phyloP scores from a whole-genome alignment of 1,140 invertebrate genomes.

The Frieseomelitta varia region DNA sequence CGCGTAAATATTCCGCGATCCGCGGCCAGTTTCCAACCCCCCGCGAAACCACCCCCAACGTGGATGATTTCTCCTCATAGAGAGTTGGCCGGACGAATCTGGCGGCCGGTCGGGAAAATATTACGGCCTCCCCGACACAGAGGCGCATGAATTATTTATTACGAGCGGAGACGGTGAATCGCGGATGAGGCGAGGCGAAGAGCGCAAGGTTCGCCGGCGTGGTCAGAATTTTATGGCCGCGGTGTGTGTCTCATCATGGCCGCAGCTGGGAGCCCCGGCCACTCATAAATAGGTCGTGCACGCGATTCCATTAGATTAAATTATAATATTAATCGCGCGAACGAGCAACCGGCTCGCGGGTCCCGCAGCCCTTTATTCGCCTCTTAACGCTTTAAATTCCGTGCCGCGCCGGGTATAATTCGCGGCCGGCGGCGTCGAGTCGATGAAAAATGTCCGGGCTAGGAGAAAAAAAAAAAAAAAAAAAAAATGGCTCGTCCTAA shows the following conservation, averaged over 20 bases:
- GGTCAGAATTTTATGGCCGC: slow-evolving; percentile 59
- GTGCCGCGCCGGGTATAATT: not conserved
- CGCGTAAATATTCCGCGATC: no score
- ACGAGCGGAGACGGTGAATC: slow-evolving; percentile 51
- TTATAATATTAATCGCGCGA: slow-evolving; percentile 65
- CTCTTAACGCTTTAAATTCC: slow-evolving; percentile 40
- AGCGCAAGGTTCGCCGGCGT: slow-evolving; percentile 25
- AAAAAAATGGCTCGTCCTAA: not conserved
- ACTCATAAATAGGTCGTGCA: slow-evolving; percentile 56
- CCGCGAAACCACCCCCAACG: not conserved
- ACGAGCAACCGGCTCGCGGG: slow-evolving; percentile 16
- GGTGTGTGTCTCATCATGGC: slow-evolving; percentile 35
- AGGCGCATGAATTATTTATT: slow-evolving; percentile 65
- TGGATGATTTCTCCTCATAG: slow-evolving; percentile 37
- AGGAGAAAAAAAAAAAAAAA: not conserved
- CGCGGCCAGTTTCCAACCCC: no score
- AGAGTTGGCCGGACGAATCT: slow-evolving; percentile 37
- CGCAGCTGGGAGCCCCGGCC: slow-evolving; percentile 8
- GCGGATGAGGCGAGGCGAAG: slow-evolving; percentile 34
- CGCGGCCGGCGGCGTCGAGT: not conserved
- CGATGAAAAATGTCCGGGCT: not conserved
- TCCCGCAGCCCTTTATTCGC: not conserved
- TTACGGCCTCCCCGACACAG: slow-evolving; percentile 39
- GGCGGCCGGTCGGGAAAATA: slow-evolving; percentile 49
- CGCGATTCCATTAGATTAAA: slow-evolving; percentile 63